Evolutionary conservation across 2,797 vertebrate genomes (phyloP).

Genomic region (Gambusia yucatana): DNA sequence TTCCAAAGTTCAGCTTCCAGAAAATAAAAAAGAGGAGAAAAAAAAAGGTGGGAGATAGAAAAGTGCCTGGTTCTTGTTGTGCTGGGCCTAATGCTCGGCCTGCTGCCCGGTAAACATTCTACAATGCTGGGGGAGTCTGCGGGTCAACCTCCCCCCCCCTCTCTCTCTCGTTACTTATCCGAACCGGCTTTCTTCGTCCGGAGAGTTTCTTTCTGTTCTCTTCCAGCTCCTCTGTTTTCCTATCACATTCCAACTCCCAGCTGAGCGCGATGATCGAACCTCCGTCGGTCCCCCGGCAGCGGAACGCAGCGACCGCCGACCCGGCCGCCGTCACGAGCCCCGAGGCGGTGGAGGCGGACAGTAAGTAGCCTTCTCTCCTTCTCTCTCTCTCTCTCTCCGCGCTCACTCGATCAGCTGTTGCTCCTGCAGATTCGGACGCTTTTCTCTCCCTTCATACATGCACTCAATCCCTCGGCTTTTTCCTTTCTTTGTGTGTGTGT

Average conservation of each 20-base stretch:
- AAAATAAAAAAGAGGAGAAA: constrained; percentile 70
- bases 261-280: background rate
- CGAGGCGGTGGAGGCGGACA: constrained; percentile 54
- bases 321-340: constrained; percentile 40
- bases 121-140: constrained; percentile 13
- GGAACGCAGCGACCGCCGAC: constrained; percentile 46
- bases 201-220: constrained; percentile 49
- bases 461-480: constrained; percentile 11
- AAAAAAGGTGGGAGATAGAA: constrained; percentile 65
- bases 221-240: constrained; percentile 36
- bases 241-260: constrained; percentile 41
- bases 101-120: constrained; percentile 71
- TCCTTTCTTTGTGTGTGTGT: background rate
- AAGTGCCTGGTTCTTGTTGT: constrained; percentile 71
- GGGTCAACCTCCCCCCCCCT: constrained; percentile 40
- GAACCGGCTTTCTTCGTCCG: constrained; percentile 55
- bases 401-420: constrained; percentile 78
- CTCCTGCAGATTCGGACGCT: constrained; percentile 39
- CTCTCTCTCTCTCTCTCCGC: constrained; percentile 26
- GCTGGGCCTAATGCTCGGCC: constrained; percentile 74
- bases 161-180: constrained; percentile 60
- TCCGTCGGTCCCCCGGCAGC: constrained; percentile 46
- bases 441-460: constrained; percentile 35
- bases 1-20: constrained; percentile 77
- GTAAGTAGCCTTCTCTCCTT: constrained; percentile 70